These are phyloP conservation scores for Polymixis lichenea DNA, from an alignment of 2,888 invertebrate genomes.

Conservation along the genomic window DNA sequence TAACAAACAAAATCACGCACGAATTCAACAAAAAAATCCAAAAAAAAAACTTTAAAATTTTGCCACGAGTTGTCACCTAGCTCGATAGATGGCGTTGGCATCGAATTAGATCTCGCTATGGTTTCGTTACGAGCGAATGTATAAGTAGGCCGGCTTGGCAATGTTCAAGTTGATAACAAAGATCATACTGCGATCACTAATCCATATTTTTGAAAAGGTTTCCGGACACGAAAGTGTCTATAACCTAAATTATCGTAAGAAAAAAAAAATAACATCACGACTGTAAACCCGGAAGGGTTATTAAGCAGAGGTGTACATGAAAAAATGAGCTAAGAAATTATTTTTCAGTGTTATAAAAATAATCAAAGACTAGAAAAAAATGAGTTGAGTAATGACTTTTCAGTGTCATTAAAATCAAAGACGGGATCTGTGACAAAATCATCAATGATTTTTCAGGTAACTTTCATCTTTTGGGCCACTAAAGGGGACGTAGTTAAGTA, in stretches of 20 bases:
- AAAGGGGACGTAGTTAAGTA: no score
- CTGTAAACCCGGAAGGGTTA: no score
- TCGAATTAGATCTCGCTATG: conserved; percentile 56
- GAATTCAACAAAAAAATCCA: rapidly evolving
- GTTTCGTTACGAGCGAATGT: conserved; percentile 36
- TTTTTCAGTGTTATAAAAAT: no score
- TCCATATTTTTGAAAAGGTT: conserved; percentile 40
- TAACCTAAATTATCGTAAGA: not conserved
- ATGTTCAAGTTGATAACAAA: not conserved
- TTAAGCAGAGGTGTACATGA: no score
- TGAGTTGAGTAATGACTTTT: no score
- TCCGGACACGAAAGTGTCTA: not conserved
- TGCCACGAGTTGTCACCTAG: not conserved
- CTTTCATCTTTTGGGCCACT: no score
- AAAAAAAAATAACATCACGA: no score
- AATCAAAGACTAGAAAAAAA: no score
- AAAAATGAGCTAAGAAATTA: no score
- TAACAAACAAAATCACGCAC: not conserved
- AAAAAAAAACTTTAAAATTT: not conserved
- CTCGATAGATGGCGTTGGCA: conserved; percentile 54
- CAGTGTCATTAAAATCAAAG: no score
- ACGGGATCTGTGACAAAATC: no score
- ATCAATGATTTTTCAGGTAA: no score
- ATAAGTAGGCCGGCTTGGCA: rapidly evolving
- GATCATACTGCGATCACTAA: conserved; percentile 58